Conservation (phyloP, 2,888 invertebrate genomes). For the Cabera pusaria region DNA sequence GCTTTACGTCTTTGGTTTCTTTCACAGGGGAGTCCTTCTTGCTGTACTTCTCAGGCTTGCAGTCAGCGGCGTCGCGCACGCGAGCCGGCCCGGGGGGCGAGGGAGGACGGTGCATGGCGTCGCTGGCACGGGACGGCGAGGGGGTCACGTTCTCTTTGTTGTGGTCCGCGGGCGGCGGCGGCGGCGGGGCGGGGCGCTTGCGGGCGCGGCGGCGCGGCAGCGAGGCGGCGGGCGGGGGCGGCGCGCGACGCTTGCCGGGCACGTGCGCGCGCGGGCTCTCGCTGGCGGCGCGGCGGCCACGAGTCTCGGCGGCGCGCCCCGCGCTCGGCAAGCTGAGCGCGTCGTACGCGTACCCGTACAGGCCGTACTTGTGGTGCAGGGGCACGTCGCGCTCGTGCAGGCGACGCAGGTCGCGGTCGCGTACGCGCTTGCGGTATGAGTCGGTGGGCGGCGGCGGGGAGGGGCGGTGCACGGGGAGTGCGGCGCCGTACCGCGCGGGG, state of each 20-base stretch:
- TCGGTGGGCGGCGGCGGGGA: conserved; percentile 84
- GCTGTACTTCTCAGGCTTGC: conserved; percentile 54
- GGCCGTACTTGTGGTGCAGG: conserved; percentile 86
- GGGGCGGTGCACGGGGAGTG: conserved; percentile 66
- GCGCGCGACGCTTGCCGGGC: conserved; percentile 89
- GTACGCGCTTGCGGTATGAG: conserved; percentile 84
- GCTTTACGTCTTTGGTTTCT: conserved; percentile 57
- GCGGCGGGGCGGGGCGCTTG: conserved; percentile 78
- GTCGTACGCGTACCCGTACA: conserved; percentile 67
- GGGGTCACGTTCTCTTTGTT: background rate
- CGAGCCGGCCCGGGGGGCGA: conserved; percentile 20
- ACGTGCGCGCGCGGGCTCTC: conserved; percentile 87
- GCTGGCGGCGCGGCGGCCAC: conserved; percentile 77
- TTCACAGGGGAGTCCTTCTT: conserved; percentile 49
- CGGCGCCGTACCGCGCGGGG: conserved; percentile 76
- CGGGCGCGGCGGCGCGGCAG: conserved; percentile 40
- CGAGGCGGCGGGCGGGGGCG: conserved; percentile 84
- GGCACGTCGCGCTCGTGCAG: conserved; percentile 85
- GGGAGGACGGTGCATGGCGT: conserved; percentile 35
- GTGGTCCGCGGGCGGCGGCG: conserved; percentile 71
- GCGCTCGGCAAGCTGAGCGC: conserved; percentile 58
- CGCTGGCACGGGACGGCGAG: background rate
- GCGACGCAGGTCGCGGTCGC: conserved; percentile 82
- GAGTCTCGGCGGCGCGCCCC: conserved; percentile 72
- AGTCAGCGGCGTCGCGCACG: conserved; percentile 29